Evolutionary conservation across 2,888 invertebrate species (phyloP), one percentile per base, ranked within the genome.

Genomic region (Cosmopolites sordidus): DNA sequence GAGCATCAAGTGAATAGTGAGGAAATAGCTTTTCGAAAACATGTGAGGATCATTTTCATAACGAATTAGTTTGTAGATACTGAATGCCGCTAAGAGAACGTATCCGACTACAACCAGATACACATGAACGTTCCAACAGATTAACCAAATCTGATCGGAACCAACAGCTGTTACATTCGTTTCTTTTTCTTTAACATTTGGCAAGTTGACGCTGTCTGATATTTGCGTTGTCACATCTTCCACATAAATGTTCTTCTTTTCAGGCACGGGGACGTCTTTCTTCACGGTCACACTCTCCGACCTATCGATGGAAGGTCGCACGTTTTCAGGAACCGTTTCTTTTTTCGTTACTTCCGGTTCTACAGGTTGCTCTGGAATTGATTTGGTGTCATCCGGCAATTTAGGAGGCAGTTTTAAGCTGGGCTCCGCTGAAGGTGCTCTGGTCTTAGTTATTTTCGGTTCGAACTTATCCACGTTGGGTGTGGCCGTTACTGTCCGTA

Each of bases 101-200:
- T 93, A 95, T 66, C 91, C 81, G 12, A 87, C 83, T 1, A 92
- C 93, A 0, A 89, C 87, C 37, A 90, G 75, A 75, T 94, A 95
- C 3, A 94, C 87, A 70, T 95, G 94, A 6, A 93, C 82, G 66
- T 92, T 89, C 94, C 93, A 94, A 1, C 91, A 92, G 60, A 90
- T 85, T 0, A 87, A 82, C 86, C 90, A 89, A 0, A 87, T 86
- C 51, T 74, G 71, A 40, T 74, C 73, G 1, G 71, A 66, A 33
- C 69, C 70, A 4, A 73, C 72, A 55, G 71, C 65, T 1, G 73
- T 73, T 2, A 74, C 70, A 55, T 73, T 68, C 1, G 61, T 58
- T 17, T 70, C 68, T 56, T 73, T 67, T 45, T 69, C 67, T 66
- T 83, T 82, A 0, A 80, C 78, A 60, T 82, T 82, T 0, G 80